Conservation (phyloP, 23 tunicate species). For the Oikopleura dioica region DNA sequence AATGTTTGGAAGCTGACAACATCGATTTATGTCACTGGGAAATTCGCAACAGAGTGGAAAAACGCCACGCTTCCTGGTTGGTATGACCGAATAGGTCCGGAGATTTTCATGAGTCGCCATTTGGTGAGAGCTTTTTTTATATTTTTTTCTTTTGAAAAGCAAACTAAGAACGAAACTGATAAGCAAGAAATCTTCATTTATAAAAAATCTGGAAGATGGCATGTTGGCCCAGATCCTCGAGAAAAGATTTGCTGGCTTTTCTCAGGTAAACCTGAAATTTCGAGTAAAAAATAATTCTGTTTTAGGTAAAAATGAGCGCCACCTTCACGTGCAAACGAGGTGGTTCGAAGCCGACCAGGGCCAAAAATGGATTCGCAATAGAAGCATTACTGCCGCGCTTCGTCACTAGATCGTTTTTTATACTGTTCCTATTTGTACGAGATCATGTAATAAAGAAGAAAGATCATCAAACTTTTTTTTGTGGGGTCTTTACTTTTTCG, state of each 20-base stretch:
- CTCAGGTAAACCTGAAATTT: no score
- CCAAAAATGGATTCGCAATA: neutral
- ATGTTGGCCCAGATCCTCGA: neutral
- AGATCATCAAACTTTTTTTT: no score
- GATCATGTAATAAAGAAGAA: no score
- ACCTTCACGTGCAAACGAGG: neutral
- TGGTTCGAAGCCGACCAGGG: neutral
- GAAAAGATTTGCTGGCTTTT: neutral
- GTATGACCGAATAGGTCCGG: neutral
- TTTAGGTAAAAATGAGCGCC: neutral
- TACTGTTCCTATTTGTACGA: no score
- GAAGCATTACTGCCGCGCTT: neutral
- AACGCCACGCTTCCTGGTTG: neutral
- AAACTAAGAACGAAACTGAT: neutral
- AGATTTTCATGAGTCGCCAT: neutral
- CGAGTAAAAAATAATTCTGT: no score
- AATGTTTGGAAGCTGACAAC: neutral
- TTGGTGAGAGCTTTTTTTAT: neutral
- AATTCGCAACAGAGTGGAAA: neutral
- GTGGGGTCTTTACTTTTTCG: no score
- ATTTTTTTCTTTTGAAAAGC: neutral
- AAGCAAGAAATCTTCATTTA: neutral
- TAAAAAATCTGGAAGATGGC: neutral
- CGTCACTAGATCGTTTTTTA: no score
- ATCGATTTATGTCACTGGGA: neutral